These are phyloP conservation scores for Bombus fervidus DNA, from an alignment of 1,140 invertebrate species.

Conservation along the genomic window DNA sequence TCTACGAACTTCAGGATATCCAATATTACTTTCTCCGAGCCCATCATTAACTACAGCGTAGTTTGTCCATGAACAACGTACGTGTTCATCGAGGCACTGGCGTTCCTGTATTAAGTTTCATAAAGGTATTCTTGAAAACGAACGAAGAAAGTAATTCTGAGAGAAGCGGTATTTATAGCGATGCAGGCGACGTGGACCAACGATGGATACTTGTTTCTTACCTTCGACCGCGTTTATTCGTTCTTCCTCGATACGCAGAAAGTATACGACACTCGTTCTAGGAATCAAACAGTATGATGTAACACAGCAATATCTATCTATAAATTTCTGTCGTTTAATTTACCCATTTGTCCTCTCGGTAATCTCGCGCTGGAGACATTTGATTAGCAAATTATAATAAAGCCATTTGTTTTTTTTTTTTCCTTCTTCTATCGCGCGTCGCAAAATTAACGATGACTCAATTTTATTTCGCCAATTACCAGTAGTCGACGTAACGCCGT, in stretches of 20 bases:
- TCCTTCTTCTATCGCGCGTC: not conserved
- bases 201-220: slow-evolving; percentile 1
- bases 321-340: slow-evolving; percentile 25
- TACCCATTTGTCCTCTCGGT: not conserved
- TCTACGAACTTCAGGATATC: too few species aligned
- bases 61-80: not conserved
- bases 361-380: not conserved
- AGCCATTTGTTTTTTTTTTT: not conserved
- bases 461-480: not conserved
- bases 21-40: not conserved
- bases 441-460: not conserved
- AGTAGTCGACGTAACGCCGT: not conserved
- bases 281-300: slow-evolving; percentile 25
- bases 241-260: slow-evolving; percentile 11
- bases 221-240: slow-evolving; percentile 20
- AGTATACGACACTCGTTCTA: slow-evolving; percentile 6
- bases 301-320: not conserved
- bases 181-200: not conserved
- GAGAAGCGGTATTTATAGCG: not conserved
- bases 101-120: not conserved
- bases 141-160: not conserved
- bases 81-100: not conserved
- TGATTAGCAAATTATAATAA: slow-evolving; percentile 6
- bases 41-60: not conserved
- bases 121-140: not conserved